phyloP scores from a whole-genome alignment of 2,888 invertebrate species.

The Druceiella hillmani region DNA sequence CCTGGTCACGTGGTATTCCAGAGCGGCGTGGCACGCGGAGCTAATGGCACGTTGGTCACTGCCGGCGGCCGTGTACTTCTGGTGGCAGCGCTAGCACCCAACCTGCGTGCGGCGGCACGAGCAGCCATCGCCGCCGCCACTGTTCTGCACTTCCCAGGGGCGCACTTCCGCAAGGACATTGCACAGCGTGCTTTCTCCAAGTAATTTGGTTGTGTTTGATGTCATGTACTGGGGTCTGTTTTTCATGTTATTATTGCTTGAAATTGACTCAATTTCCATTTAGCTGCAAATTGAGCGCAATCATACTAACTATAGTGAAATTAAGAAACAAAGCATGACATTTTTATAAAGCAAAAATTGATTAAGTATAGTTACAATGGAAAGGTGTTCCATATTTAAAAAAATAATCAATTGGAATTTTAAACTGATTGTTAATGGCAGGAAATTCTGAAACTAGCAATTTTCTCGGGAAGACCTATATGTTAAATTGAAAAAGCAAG shows the following conservation, averaged over 20 bases:
- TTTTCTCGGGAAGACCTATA: too few species aligned
- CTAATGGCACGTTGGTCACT: slow-evolving; percentile 62
- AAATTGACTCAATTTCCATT: slow-evolving; percentile 4
- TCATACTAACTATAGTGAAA: too few species aligned
- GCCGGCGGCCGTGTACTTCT: slow-evolving; percentile 89
- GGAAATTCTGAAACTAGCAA: too few species aligned
- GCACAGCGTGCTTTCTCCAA: slow-evolving; percentile 80
- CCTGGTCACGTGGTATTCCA: slow-evolving; percentile 70
- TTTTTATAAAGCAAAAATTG: too few species aligned
- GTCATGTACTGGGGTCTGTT: not conserved
- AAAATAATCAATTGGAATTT: too few species aligned
- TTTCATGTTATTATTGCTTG: not conserved
- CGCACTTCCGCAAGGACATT: slow-evolving; percentile 85
- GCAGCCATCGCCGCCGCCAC: slow-evolving; percentile 68
- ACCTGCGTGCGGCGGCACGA: slow-evolving; percentile 66
- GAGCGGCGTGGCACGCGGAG: slow-evolving; percentile 69
- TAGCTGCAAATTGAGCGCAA: slow-evolving; percentile 2
- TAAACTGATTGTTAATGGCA: too few species aligned
- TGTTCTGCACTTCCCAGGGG: slow-evolving; percentile 76
- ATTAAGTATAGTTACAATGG: too few species aligned
- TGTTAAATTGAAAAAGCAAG: too few species aligned
- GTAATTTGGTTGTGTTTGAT: slow-evolving; percentile 43
- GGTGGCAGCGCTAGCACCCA: slow-evolving; percentile 63
- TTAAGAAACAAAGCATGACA: too few species aligned
- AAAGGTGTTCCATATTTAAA: too few species aligned